Percentiles rank a stretch among this genome's conserved stretches.
Conservation (phyloP, 2,888 invertebrate species). For the Adineta ricciae region DNA sequence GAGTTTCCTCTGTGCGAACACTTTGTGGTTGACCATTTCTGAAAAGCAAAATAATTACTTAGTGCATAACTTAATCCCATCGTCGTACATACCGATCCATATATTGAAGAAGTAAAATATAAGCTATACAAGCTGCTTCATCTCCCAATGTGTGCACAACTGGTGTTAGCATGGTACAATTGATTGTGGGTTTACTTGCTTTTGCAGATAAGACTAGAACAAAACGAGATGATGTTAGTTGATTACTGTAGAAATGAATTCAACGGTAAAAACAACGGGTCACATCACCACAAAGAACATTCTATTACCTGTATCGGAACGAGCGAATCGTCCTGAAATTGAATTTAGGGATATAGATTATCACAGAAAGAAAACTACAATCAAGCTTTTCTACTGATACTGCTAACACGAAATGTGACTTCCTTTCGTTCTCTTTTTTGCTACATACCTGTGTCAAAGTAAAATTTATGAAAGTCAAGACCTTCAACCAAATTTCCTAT, state of each 20-base stretch:
- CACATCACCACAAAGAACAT: not conserved
- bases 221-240: not conserved
- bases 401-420: too few species aligned
- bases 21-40: conserved; percentile 85
- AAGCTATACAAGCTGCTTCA: conserved; percentile 96
- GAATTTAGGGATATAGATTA: not conserved
- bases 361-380: not conserved
- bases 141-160: conserved; percentile 94
- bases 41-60: not conserved
- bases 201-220: conserved; percentile 53
- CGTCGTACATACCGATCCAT: conserved; percentile 68
- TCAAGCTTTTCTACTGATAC: too few species aligned
- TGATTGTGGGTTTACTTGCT: conserved; percentile 72
- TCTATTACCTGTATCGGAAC: not conserved
- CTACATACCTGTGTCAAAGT: conserved; percentile 82
- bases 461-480: conserved; percentile 99
- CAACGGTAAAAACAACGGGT: not conserved
- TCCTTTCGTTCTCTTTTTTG: not conserved
- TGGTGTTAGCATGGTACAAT: conserved; percentile 94
- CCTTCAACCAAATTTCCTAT: conserved; percentile 96
- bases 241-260: too few species aligned
- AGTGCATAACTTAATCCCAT: not conserved
- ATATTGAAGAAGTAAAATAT: conserved; percentile 90
- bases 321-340: conserved; percentile 8
- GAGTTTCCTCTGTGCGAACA: conserved; percentile 91